These are phyloP conservation scores for Adelosebastes latens DNA, from an alignment of 2,797 vertebrate species.

Conservation along the genomic window DNA sequence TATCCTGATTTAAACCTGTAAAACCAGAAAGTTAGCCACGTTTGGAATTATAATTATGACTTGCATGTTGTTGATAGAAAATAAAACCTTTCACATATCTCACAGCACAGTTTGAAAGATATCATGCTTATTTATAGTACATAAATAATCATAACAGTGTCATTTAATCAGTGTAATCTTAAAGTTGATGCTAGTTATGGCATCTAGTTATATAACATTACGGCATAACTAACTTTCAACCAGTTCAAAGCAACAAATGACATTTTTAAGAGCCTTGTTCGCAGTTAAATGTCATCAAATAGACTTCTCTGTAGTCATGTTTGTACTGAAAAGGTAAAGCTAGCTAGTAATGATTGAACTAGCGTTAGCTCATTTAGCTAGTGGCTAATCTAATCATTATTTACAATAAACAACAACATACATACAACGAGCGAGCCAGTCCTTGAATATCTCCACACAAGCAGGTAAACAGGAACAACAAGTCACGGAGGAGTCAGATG, in stretches of 20 bases:
- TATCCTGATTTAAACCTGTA: neutral
- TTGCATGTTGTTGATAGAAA: neutral
- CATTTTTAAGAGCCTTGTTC: neutral
- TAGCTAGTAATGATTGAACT: neutral
- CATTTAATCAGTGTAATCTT: neutral
- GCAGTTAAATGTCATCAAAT: neutral
- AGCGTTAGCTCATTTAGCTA: conserved; percentile 30
- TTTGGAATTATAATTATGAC: neutral
- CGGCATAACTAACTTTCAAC: neutral
- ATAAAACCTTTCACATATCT: neutral
- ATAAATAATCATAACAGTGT: neutral
- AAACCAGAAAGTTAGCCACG: neutral
- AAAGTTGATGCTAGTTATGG: neutral
- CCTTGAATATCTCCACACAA: neutral
- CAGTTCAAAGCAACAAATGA: neutral
- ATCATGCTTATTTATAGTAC: neutral
- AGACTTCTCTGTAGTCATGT: neutral
- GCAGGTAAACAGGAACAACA: neutral
- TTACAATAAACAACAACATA: conserved; percentile 9
- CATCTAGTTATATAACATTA: neutral
- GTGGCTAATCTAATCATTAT: conserved; percentile 9
- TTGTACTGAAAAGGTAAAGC: neutral
- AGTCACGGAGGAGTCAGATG: neutral
- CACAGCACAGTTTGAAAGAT: neutral
- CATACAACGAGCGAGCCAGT: conserved; percentile 17